Percentiles rank a stretch among this genome's conserved stretches.
Evolutionary conservation across 2,113 vertebrate genomes (phyloP).

Genomic region (Trachemys scripta): DNA sequence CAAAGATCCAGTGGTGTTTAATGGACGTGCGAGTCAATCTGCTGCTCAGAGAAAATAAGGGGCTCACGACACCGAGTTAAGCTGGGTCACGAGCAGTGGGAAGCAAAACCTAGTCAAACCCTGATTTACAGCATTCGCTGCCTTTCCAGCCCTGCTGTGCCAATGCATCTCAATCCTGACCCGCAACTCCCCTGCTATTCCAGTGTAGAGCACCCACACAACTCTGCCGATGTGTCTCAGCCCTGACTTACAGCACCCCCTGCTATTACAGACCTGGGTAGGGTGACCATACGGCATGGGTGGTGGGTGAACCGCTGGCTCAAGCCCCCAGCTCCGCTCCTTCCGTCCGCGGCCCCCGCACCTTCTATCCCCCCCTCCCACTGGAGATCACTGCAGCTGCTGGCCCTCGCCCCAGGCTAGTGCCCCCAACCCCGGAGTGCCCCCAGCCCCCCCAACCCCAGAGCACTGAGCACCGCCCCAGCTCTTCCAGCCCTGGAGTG

Average conservation of each 20-base stretch:
- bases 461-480: too few relatives aligned
- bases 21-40: neutral
- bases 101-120: neutral
- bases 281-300: too few relatives aligned
- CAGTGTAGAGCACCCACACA: accelerated
- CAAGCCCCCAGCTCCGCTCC: too few relatives aligned
- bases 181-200: neutral
- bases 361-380: too few relatives aligned
- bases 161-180: neutral
- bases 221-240: accelerated
- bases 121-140: neutral
- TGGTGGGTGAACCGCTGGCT: too few relatives aligned
- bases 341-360: too few relatives aligned
- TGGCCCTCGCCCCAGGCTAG: too few relatives aligned
- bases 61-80: neutral
- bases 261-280: neutral
- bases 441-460: too few relatives aligned
- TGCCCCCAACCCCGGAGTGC: too few relatives aligned
- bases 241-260: neutral
- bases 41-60: neutral
- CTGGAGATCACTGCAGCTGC: too few relatives aligned
- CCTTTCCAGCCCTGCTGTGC: neutral
- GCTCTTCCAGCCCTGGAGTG: too few relatives aligned
- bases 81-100: neutral
- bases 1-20: neutral